A percentile compares a stretch with the other conserved stretches of the same genome.
phyloP scores from a whole-genome alignment of 1,140 invertebrate genomes.

The Bombus vancouverensis region DNA sequence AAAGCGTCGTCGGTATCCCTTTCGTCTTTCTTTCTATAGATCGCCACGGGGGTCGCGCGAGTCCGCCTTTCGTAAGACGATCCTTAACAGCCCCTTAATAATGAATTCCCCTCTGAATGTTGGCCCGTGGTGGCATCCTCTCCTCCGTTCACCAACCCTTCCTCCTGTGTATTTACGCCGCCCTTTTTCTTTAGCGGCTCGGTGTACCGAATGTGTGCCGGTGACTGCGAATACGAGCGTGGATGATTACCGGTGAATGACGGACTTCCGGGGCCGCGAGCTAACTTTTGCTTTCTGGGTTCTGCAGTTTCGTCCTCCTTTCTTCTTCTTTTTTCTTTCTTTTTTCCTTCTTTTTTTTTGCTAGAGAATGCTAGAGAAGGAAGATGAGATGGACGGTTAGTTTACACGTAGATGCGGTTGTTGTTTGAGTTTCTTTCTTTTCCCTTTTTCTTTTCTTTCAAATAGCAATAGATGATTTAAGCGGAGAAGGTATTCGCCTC shows the following conservation, averaged over 20 bases:
- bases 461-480: too few species aligned
- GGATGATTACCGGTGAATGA: constrained; percentile 21
- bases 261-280: constrained; percentile 1
- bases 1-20: constrained; percentile 30
- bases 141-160: not conserved
- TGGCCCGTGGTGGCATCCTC: too few species aligned
- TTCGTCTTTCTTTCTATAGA: constrained; percentile 4
- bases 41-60: not conserved
- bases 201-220: constrained; percentile 8
- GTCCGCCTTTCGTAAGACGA: constrained; percentile 19
- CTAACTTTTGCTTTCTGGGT: not conserved
- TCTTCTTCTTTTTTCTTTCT: rapidly evolving
- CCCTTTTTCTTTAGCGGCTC: not conserved
- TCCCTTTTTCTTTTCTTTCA: too few species aligned
- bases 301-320: too few species aligned
- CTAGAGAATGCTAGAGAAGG: too few species aligned
- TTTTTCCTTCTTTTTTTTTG: too few species aligned
- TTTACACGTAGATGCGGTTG: too few species aligned
- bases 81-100: constrained; percentile 58
- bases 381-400: not conserved
- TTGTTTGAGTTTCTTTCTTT: too few species aligned
- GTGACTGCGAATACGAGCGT: too few species aligned
- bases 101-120: constrained; percentile 52
- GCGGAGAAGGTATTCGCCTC: too few species aligned
- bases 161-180: constrained; percentile 9